These are phyloP conservation scores for Gyps fulvus DNA, from an alignment of 2,113 vertebrate species.

Conservation along the genomic window DNA sequence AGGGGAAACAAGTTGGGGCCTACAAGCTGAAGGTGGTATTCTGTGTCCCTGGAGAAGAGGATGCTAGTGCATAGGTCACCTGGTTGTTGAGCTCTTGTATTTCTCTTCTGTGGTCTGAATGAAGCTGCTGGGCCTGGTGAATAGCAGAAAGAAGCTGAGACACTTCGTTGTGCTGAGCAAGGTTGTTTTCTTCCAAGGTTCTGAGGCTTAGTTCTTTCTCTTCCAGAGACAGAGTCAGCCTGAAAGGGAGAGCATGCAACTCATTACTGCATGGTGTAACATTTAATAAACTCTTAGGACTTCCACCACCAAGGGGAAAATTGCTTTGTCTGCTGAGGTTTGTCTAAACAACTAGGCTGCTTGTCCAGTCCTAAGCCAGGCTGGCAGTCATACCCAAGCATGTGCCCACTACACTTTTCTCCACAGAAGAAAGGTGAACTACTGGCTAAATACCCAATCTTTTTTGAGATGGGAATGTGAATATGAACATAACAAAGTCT, in stretches of 20 bases:
- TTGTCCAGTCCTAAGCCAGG: not conserved
- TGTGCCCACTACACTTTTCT: not conserved
- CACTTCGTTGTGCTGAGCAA: constrained; percentile 26
- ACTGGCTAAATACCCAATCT: not conserved
- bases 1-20: not conserved
- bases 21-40: not conserved
- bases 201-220: constrained; percentile 67
- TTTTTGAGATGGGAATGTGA: not conserved
- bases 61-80: not conserved
- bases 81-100: constrained; percentile 54
- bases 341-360: not conserved
- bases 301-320: not conserved
- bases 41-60: not conserved
- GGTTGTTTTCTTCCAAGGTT: constrained; percentile 63
- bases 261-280: not conserved
- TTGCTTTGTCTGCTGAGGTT: not conserved
- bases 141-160: constrained; percentile 42
- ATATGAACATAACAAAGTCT: not conserved
- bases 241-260: not conserved
- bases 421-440: not conserved
- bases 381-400: not conserved
- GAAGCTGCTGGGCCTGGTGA: constrained; percentile 43
- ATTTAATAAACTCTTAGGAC: not conserved
- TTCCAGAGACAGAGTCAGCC: constrained; percentile 57
- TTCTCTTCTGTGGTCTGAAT: constrained; percentile 4